Evolutionary conservation across 92 coral and sea anemone species (phyloP), one percentile per base, ranked within the genome.

Genomic region (Montipora capitata): DNA sequence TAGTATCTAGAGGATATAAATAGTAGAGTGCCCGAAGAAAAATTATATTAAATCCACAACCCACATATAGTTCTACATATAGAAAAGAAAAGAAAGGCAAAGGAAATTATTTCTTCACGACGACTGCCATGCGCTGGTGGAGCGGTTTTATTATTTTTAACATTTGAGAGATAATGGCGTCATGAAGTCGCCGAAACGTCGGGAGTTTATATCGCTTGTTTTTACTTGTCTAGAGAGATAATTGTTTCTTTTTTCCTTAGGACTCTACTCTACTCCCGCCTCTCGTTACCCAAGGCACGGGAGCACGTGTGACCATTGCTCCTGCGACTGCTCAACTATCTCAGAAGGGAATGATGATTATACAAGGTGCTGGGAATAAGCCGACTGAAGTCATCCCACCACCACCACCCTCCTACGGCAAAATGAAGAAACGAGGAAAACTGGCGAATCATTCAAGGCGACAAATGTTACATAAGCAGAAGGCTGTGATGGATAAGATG

Each of bases 401-500:
- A 11, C 54, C 84, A 13, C 62, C 84, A 13, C 52, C 74, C 20
- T 80, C 74, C 10, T 59, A 48, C 9, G 43, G 40, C 27, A 65
- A 68, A 44, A 54, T 66, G 75, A 88, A 76, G 72, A 89, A 78
- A 69, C 91, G 96, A 43, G 90, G 79, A 1, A 93, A 93, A 61
- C 79, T 92, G 20, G 74, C 54, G 61, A 72, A 57, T 4, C 74
- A 67, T 69, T 73, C 96, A 54, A 78, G 91, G 3, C 69, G 68
- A 63, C 91, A 93, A 49, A 78, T 79, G 68, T 38, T 90, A 48
- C 52, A 62, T 17, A 93, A 81, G 59, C 94, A 93, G 43, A 93
- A 93, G 84, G 93, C 82, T 5, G 52, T 89, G 4, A 12, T 84
- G 73, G 96, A 93, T 7, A 89, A 76, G 45, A 88, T 87, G 7